These are phyloP conservation scores for Epinephelus fuscoguttatus DNA, from an alignment of 2,113 vertebrate species.

Conservation along the genomic window DNA sequence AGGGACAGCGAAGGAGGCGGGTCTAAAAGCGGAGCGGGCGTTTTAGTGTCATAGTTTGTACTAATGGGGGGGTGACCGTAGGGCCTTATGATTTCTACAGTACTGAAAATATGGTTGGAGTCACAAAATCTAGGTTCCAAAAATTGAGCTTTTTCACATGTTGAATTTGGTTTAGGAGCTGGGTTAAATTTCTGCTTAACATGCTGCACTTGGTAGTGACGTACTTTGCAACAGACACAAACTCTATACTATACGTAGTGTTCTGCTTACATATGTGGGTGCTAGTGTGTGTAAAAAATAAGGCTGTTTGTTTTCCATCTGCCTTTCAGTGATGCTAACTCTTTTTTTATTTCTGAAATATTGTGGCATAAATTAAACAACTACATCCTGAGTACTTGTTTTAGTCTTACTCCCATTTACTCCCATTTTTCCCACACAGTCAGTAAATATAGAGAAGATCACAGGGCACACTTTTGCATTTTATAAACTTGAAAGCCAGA, in stretches of 20 bases:
- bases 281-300: neutral
- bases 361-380: conserved; percentile 17
- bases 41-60: conserved; percentile 90
- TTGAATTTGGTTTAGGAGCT: conserved; percentile 15
- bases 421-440: too few relatives aligned
- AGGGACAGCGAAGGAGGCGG: conserved; percentile 85
- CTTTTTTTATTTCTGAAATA: conserved; percentile 32
- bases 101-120: conserved; percentile 39
- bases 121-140: conserved; percentile 32
- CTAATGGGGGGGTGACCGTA: neutral
- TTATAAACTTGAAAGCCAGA: neutral
- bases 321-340: conserved; percentile 29
- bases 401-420: neutral
- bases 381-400: neutral
- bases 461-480: conserved; percentile 3
- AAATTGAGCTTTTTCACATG: conserved; percentile 4
- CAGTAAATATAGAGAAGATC: neutral
- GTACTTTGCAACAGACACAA: conserved; percentile 10
- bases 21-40: conserved; percentile 87
- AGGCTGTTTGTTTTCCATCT: conserved; percentile 28
- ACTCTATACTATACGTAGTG: neutral
- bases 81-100: conserved; percentile 62
- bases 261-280: conserved; percentile 21
- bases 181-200: conserved; percentile 28
- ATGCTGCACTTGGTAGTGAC: conserved; percentile 4